A percentile compares a stretch with the other conserved stretches of the same genome.
These are phyloP conservation scores for Yponomeuta evonymella DNA, from an alignment of 2,888 invertebrate species.

Conservation along the genomic window DNA sequence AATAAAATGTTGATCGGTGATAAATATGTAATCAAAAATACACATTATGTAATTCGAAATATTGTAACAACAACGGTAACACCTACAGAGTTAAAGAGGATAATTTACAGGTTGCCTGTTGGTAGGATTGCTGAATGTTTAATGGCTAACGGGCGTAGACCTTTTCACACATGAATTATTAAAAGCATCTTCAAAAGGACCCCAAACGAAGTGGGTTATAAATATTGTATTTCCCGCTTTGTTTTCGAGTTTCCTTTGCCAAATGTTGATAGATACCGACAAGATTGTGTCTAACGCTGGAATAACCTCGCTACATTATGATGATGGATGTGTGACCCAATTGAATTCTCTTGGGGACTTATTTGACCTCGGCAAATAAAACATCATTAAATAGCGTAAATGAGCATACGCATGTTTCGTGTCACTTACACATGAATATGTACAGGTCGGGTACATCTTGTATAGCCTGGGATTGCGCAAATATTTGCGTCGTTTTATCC, in stretches of 20 bases:
- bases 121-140: neutral
- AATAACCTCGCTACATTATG: neutral
- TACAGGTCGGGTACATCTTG: too few species aligned
- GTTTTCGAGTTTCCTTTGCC: neutral
- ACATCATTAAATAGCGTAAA: too few species aligned
- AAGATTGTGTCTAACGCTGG: neutral
- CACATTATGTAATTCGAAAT: neutral
- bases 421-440: too few species aligned
- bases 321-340: neutral
- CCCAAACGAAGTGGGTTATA: neutral
- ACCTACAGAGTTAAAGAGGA: slow-evolving; percentile 2
- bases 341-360: neutral
- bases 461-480: too few species aligned
- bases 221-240: neutral
- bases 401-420: too few species aligned
- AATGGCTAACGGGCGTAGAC: neutral
- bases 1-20: neutral
- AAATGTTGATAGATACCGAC: neutral
- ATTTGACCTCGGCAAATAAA: too few species aligned
- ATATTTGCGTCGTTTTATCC: too few species aligned
- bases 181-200: neutral
- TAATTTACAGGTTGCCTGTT: neutral
- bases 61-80: neutral
- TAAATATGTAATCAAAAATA: neutral
- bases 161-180: slow-evolving; percentile 5